phyloP scores from a whole-genome alignment of 2,888 invertebrate species.

The Corbicula japonica region DNA sequence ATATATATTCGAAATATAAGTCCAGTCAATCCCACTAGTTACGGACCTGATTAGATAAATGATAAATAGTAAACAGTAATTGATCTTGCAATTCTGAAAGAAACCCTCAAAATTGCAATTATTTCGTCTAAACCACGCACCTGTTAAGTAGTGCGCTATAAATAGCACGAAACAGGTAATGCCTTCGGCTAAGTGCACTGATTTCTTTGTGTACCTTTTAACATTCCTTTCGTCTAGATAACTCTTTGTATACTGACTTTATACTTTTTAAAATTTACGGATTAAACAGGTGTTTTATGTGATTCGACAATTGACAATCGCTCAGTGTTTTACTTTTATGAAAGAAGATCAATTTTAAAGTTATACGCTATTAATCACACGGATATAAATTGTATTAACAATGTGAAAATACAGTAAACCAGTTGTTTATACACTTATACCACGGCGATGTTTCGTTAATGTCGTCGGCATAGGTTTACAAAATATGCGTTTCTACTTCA shows the following conservation, averaged over 20 bases:
- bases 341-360: constrained; percentile 18
- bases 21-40: no score
- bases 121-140: no score
- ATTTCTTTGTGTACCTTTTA: constrained; percentile 63
- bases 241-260: constrained; percentile 30
- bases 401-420: not conserved
- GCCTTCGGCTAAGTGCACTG: constrained; percentile 47
- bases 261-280: constrained; percentile 31
- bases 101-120: no score
- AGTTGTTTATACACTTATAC: not conserved
- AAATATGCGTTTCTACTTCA: not conserved
- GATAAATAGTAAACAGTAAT: no score
- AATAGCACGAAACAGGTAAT: constrained; percentile 56
- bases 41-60: no score
- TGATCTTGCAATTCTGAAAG: no score
- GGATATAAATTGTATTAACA: not conserved
- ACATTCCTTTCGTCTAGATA: constrained; percentile 51
- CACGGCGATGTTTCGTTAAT: constrained; percentile 1
- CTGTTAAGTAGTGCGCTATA: constrained; percentile 43
- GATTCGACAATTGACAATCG: constrained; percentile 30
- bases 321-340: constrained; percentile 11
- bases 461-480: not conserved
- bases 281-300: constrained; percentile 46
- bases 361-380: constrained; percentile 11
- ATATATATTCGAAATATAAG: no score